These are phyloP conservation scores for Trichoplusia ni DNA, from an alignment of 1,140 invertebrate genomes.

Conservation along the genomic window DNA sequence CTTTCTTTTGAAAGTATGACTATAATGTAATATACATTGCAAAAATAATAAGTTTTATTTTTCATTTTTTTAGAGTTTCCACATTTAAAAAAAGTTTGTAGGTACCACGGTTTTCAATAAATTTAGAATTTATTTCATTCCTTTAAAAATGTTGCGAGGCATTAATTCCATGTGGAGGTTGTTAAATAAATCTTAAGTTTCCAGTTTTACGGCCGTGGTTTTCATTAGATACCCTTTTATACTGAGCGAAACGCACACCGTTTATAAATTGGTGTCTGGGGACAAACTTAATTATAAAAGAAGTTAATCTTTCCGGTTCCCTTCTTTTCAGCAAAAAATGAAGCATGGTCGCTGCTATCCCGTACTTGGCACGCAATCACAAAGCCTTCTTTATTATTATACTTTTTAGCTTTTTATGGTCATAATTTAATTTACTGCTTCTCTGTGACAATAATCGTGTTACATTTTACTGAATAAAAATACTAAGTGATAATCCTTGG, in stretches of 20 bases:
- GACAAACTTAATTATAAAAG: slow-evolving; percentile 42
- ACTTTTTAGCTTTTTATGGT: slow-evolving; percentile 26
- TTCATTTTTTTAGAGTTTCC: too few species aligned
- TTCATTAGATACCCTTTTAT: slow-evolving; percentile 13
- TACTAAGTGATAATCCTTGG: too few species aligned
- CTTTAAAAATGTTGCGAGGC: too few species aligned
- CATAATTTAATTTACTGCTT: slow-evolving; percentile 32
- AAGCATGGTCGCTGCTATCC: slow-evolving; percentile 44
- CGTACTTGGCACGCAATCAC: slow-evolving; percentile 48
- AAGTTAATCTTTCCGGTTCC: slow-evolving; percentile 39
- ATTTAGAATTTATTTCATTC: too few species aligned
- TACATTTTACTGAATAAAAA: too few species aligned
- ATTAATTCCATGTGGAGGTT: too few species aligned
- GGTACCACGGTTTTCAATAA: too few species aligned
- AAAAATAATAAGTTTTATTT: too few species aligned
- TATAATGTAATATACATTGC: too few species aligned
- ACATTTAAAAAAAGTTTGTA: too few species aligned
- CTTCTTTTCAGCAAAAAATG: slow-evolving; percentile 36
- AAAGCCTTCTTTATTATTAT: slow-evolving; percentile 47
- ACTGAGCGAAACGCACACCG: slow-evolving; percentile 17
- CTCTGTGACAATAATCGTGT: too few species aligned
- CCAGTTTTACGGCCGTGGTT: slow-evolving; percentile 7
- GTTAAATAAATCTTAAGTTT: background rate
- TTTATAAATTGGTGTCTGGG: slow-evolving; percentile 30
- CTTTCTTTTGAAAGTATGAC: too few species aligned